Base-by-base conservation (phyloP, 1,140 invertebrate genomes). In the Drosophila sp. region DNA sequence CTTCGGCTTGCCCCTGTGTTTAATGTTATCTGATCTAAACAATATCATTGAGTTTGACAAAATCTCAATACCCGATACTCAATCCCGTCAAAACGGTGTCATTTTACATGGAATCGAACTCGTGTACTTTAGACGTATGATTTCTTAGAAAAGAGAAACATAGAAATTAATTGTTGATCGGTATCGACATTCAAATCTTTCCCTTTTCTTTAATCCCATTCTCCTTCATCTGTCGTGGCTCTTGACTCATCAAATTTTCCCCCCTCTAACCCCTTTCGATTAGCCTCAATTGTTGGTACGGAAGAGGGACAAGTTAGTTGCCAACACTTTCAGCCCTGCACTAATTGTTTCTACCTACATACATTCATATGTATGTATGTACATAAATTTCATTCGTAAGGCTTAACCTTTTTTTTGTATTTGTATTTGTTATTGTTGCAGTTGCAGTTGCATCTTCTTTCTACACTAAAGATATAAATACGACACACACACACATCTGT, bases 121-220 rank as follows among this genome's bases (percentile, higher is more conserved):
- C 44, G 17, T 2, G 23, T 47, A 5, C n/a, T 44, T 44, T 44
- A 44, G 41, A 44, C 40, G n/a, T 0, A 44, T 44, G 40, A 17
- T 44, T 47, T 47, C 44, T 47, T 47, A 17, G 44, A 47, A 47
- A 47, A 47, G 5, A 23, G 44, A 47, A 38, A 38, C 35, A 47
- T 47, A 7, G 23, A 47, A 47, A 47, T 47, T 47, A 47, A 47
- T 47, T 47, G 17, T 47, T 6, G 44, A 47, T 47, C 17, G 17
- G 5, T 44, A 44, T 47, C 44, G 17, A 47, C 7, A 6, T 47
- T 47, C 17, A 23, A 47, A 47, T 23, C 17, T 47, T 47, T 11
- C 3, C 35, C 10, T n/a, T 38, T 10, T 11, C 10, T 17, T 23
- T 25, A 17, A 17, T 40, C 38, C 17, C 17, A 17, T 17, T 17